Evolutionary conservation across 2,113 vertebrate species (phyloP), one percentile per base, ranked within the genome.

Genomic region (Misgurnus mizolepis): DNA sequence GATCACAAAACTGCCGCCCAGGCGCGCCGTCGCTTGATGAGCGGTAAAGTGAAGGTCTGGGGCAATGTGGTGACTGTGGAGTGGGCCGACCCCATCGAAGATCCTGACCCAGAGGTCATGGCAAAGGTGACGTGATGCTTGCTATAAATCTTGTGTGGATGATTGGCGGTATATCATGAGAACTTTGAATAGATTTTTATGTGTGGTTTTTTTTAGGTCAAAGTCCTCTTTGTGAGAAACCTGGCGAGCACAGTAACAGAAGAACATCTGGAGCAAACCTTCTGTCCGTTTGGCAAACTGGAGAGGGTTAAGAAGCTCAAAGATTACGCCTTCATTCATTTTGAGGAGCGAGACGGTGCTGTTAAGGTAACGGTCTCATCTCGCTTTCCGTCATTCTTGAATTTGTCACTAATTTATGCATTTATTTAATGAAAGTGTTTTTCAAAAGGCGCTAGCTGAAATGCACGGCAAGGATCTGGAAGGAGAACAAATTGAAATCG

Each of bases 281-380:
- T 99, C 90, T 97, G 95, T 92, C 95, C 97, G 67, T 98, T 96
- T 93, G 98, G 98, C 78, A 99, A 98, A 90, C 90, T 99, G 90
- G 98, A 99, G 86, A 93, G 98, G 83, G 98, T 99, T 88, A 99
- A 99, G 92, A 99, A 99, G 84, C 90, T 99, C 86, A 99, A 99
- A 92, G 98, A 99, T 88, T 99, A 99, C 78, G 97, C 98, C 89
- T 99, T 99, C 87, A 98, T 99, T 92, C 98, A 99, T 91, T 99
- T 99, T 82, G 96, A 99, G 91, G 98, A 99, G 55, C 89, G 98
- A 88, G 97, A 98, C 88, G 95, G 96, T 87, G 98, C 98, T 88
- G 96, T 98, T 85, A 99, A 99, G 96, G 98, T 98, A 94, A 49
- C 11, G 5, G 17, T 10, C 22, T 43, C 15, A 5, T 40, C 15